These are phyloP conservation scores for Cyanoderma ruficeps DNA, from an alignment of 2,113 vertebrate genomes.

Conservation along the genomic window DNA sequence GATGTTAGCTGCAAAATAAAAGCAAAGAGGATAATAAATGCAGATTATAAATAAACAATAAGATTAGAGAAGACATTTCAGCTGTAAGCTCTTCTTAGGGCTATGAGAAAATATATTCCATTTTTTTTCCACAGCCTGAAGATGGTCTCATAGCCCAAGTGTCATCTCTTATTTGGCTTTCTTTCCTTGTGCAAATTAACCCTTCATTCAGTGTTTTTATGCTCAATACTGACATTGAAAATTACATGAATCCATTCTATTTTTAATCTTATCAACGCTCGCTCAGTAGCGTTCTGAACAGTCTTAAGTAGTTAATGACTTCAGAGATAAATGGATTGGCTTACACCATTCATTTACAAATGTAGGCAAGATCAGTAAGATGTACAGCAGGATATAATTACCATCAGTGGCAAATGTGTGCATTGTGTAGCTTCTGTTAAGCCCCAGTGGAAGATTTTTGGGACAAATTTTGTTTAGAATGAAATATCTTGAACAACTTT, in stretches of 20 bases:
- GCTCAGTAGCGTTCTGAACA: background rate
- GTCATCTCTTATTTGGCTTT: background rate
- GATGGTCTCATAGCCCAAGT: background rate
- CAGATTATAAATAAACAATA: background rate
- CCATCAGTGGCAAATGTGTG: background rate
- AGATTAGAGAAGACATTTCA: slow-evolving; percentile 11
- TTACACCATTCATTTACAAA: background rate
- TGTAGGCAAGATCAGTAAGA: background rate
- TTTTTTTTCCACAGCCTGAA: background rate
- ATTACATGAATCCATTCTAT: background rate
- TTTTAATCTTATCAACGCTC: background rate
- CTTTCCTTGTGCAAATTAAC: slow-evolving; percentile 15
- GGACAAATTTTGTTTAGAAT: background rate
- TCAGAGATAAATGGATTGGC: background rate
- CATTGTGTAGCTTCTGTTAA: background rate
- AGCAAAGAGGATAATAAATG: slow-evolving; percentile 20
- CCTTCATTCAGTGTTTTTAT: slow-evolving; percentile 17
- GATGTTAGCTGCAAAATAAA: slow-evolving; percentile 18
- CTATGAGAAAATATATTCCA: background rate
- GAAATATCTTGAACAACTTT: background rate
- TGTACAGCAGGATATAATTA: background rate
- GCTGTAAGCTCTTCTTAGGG: slow-evolving; percentile 10
- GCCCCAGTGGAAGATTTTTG: background rate
- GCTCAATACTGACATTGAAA: background rate
- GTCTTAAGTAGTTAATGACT: background rate